Evolutionary conservation across 2,113 vertebrate species (phyloP), one percentile per base, ranked within the genome.

Genomic region (Paraplagusia blochii): DNA sequence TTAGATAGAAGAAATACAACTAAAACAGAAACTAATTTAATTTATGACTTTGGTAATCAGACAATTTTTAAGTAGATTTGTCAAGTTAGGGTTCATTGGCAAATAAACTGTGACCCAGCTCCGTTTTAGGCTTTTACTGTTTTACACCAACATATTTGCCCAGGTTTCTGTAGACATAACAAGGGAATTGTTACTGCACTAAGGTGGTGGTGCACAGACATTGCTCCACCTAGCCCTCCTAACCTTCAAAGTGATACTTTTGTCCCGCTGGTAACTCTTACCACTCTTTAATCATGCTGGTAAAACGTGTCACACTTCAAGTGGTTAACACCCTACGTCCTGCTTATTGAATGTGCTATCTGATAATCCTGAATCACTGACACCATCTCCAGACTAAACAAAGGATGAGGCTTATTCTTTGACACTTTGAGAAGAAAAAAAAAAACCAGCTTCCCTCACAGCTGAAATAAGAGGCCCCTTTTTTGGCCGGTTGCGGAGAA

Each of bases 311-410:
- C 53, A 56, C 36, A 17, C 51, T 68, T 46, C 43, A 58, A 36
- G 43, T 57, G 16, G 55, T 44, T 53, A 56, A 64, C 10, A 11
- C 35, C 69, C 78, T 56, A 44, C 74, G 16, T 19, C 8, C n/a
- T 17, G 7, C 49, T 39, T 47, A 42, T 85, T 80, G 82, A 49
- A 69, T 80, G 50, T 63, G 40, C 75, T 49, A 68, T 83, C 75
- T 74, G 56, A 71, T 53, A 45, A 61, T 11, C n/a, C 50, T 15
- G 39, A 45, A 67, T 54, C 57, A 64, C 29, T 60, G 68, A 59
- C 33, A 29, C 56, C 54, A 63, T 51, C 49, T 47, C 12, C 58
- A 49, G 8, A 43, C 49, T n/a, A 46, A 38, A 49, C 54, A n/a
- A 5, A 47, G 40, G 43, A 29, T 38, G 33, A 57, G 15, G 42